Conservation (phyloP, 2,797 vertebrate species). For the Protonibea diacanthus region DNA sequence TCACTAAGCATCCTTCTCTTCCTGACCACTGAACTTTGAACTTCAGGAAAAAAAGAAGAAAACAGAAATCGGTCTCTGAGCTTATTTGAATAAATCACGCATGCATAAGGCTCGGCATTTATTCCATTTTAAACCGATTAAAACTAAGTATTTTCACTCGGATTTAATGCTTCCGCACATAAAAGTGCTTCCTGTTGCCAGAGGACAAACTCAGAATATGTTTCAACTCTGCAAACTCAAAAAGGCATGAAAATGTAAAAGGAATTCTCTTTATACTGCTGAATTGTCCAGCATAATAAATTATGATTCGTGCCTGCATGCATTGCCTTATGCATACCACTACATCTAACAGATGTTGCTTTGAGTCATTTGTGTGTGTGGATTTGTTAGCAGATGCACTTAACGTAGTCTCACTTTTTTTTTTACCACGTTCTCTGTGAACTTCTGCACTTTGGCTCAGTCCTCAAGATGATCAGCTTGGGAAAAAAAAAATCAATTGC, state of each 20-base stretch:
- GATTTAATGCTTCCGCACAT: neutral
- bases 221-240: neutral
- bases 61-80: neutral
- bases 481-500: conserved; percentile 6
- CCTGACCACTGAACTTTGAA: neutral
- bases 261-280: neutral
- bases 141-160: neutral
- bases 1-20: neutral
- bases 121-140: neutral
- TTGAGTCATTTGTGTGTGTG: neutral
- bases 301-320: too few species aligned
- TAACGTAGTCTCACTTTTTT: neutral
- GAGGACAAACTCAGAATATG: neutral
- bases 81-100: neutral
- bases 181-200: neutral
- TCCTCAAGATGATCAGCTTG: neutral
- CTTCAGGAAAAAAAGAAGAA: neutral
- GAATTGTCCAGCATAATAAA: neutral
- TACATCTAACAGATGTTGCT: too few species aligned
- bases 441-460: neutral
- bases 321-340: neutral
- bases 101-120: neutral
- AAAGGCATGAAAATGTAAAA: neutral
- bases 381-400: neutral
- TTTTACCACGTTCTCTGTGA: neutral